phyloP scores from a whole-genome alignment of 2,113 vertebrate species.

The Prochilodus magdalenae region DNA sequence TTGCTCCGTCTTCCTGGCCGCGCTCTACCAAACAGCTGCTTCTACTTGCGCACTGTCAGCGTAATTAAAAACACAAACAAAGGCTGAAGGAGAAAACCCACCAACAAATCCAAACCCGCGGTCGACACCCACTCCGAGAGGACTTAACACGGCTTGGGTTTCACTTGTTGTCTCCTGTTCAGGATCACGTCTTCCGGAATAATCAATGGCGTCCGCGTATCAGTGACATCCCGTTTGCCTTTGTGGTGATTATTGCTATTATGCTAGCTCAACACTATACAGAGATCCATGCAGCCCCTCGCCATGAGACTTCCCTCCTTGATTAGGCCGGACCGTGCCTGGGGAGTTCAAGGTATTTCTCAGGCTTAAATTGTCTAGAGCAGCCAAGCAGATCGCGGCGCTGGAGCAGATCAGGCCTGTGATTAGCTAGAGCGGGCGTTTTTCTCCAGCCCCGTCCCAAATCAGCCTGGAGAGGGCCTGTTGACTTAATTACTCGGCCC shows the following conservation, averaged over 20 bases:
- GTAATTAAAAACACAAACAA: slow-evolving; percentile 66
- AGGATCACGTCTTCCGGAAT: slow-evolving; percentile 12
- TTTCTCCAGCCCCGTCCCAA: slow-evolving; percentile 67
- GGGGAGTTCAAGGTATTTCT: slow-evolving; percentile 7
- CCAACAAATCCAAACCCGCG: slow-evolving; percentile 24
- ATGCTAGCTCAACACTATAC: background rate
- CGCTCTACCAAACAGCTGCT: slow-evolving; percentile 64
- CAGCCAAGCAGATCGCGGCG: slow-evolving; percentile 72
- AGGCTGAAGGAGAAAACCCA: slow-evolving; percentile 13
- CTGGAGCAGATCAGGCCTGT: slow-evolving; percentile 72
- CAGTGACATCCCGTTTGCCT: background rate
- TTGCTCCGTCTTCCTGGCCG: slow-evolving; percentile 52
- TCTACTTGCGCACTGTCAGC: slow-evolving; percentile 51
- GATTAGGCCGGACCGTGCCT: background rate
- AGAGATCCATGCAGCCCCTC: background rate
- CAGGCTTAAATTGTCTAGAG: slow-evolving; percentile 75
- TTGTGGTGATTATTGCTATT: background rate
- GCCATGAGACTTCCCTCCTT: background rate
- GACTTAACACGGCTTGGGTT: background rate
- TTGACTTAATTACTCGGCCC: slow-evolving; percentile 77
- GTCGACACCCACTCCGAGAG: slow-evolving; percentile 17
- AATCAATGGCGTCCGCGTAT: background rate
- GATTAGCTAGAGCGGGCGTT: slow-evolving; percentile 70
- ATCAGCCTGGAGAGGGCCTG: slow-evolving; percentile 65
- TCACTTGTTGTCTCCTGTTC: slow-evolving; percentile 4